Percentiles rank a stretch among this genome's conserved stretches.
These are phyloP conservation scores for Ennomos erosarius DNA, from an alignment of 2,888 invertebrate species.

Conservation along the genomic window DNA sequence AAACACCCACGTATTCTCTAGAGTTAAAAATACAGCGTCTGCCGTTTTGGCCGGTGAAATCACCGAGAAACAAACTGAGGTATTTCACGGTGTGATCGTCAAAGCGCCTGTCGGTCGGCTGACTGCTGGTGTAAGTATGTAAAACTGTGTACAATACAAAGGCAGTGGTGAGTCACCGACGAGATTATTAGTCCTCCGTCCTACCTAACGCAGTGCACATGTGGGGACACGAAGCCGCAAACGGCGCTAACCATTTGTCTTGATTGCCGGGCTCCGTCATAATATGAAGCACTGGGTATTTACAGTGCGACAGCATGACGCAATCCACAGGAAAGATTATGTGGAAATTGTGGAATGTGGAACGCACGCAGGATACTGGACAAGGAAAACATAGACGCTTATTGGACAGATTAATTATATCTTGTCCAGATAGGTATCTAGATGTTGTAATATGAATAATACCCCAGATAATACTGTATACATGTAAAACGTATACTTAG, in stretches of 20 bases:
- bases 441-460: too few species aligned
- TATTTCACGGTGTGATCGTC: constrained; percentile 50
- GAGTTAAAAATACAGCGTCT: constrained; percentile 53
- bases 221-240: constrained; percentile 47
- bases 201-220: constrained; percentile 58
- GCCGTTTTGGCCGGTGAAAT: constrained; percentile 46
- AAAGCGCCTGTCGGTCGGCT: constrained; percentile 15
- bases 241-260: constrained; percentile 42
- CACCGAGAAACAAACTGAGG: constrained; percentile 43
- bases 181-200: constrained; percentile 60
- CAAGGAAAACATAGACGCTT: constrained; percentile 11
- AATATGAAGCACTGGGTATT: constrained; percentile 21
- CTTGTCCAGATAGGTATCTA: too few species aligned
- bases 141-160: constrained; percentile 70
- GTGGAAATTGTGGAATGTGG: constrained; percentile 17
- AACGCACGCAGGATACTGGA: constrained; percentile 11
- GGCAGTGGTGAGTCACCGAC: constrained; percentile 73
- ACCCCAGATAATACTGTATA: too few species aligned
- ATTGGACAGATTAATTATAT: not conserved
- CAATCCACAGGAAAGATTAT: constrained; percentile 26
- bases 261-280: constrained; percentile 25
- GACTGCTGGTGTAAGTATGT: constrained; percentile 31
- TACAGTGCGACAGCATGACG: constrained; percentile 27
- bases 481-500: too few species aligned
- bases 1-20: constrained; percentile 51